Conservation (phyloP, 2,888 invertebrate species). For the Timema podura region DNA sequence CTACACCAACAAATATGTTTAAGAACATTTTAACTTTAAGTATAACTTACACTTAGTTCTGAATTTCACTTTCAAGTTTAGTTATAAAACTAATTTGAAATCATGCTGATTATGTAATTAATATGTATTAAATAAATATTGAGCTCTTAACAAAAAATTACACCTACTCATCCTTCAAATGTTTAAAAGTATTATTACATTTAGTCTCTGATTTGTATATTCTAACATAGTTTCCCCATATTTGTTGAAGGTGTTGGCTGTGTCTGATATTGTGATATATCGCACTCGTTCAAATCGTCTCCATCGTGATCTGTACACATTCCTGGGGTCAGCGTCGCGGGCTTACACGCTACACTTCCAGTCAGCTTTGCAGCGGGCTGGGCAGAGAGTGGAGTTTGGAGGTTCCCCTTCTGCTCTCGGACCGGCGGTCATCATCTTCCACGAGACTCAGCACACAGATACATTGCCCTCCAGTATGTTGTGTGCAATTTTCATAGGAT, state of each 20-base stretch:
- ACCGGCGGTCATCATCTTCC: constrained; percentile 73
- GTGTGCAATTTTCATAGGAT: neutral
- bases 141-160: no score
- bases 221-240: no score
- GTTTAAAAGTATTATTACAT: no score
- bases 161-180: no score
- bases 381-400: constrained; percentile 43
- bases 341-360: constrained; percentile 71
- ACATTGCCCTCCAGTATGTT: constrained; percentile 46
- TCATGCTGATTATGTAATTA: no score
- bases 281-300: constrained; percentile 70
- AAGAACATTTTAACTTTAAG: no score
- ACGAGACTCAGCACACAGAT: constrained; percentile 71
- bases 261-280: constrained; percentile 76
- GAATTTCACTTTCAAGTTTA: no score
- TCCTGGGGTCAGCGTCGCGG: constrained; percentile 70
- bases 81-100: no score
- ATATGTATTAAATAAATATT: no score
- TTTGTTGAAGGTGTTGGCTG: constrained; percentile 60
- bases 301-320: constrained; percentile 71
- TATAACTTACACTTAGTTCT: no score
- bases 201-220: no score
- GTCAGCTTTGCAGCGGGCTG: constrained; percentile 49
- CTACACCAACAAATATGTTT: no score
- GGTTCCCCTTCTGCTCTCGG: constrained; percentile 56